These are phyloP conservation scores for Erethizon dorsatum DNA, from an alignment of 2,797 vertebrate genomes.

Conservation along the genomic window DNA sequence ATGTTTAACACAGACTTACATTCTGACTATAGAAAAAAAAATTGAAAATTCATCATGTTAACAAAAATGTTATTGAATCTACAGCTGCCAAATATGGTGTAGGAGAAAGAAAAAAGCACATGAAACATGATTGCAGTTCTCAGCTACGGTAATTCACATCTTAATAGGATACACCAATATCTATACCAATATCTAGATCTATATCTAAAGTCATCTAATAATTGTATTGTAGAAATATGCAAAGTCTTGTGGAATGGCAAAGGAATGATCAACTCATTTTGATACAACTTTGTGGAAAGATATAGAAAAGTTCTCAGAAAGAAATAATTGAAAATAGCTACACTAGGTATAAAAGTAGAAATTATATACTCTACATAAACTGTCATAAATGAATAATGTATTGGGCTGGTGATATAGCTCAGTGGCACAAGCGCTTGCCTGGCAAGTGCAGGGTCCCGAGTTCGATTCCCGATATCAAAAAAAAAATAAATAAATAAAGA, in stretches of 20 bases:
- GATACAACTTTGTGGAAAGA: background rate
- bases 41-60: background rate
- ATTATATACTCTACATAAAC: background rate
- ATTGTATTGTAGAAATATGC: background rate
- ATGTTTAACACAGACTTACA: constrained; percentile 3
- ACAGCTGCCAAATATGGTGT: background rate
- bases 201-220: background rate
- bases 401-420: too few species aligned
- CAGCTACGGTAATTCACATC: background rate
- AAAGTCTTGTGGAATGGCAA: background rate
- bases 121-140: background rate
- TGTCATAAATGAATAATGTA: background rate
- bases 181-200: background rate
- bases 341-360: background rate
- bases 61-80: background rate
- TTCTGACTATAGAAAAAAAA: constrained; percentile 7
- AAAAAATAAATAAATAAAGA: too few species aligned
- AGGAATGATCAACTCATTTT: constrained; percentile 22
- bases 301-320: background rate
- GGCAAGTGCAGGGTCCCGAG: too few species aligned
- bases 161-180: background rate
- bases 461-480: too few species aligned
- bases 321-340: background rate
- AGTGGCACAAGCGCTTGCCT: too few species aligned
- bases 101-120: background rate